These are phyloP conservation scores for Drosophila picticornis DNA, from an alignment of 2,888 invertebrate genomes.

Conservation along the genomic window DNA sequence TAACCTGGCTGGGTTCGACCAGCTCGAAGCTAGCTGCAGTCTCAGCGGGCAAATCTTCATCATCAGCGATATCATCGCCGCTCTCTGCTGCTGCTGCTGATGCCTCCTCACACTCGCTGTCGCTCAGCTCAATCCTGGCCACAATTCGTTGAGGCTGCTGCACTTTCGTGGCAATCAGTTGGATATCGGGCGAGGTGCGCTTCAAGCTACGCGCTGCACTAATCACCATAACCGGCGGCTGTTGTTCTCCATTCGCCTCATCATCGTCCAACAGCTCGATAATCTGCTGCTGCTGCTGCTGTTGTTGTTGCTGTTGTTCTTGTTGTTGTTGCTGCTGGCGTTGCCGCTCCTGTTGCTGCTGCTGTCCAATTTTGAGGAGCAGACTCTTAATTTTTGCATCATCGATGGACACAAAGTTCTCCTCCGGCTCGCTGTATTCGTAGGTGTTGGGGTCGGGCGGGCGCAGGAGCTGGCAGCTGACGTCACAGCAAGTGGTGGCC, in stretches of 20 bases:
- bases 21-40: slow-evolving; percentile 70
- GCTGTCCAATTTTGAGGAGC: slow-evolving; percentile 78
- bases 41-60: slow-evolving; percentile 52
- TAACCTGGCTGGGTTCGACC: slow-evolving; percentile 47
- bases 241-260: slow-evolving; percentile 49
- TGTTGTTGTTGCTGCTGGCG: slow-evolving; percentile 30
- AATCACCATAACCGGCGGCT: slow-evolving; percentile 43
- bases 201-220: slow-evolving; percentile 48
- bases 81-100: slow-evolving; percentile 9
- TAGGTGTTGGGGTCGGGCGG: slow-evolving; percentile 59
- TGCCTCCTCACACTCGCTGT: slow-evolving; percentile 63
- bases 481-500: slow-evolving; percentile 60
- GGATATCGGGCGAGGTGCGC: slow-evolving; percentile 71
- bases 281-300: slow-evolving; percentile 46
- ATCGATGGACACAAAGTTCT: slow-evolving; percentile 84
- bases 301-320: slow-evolving; percentile 5
- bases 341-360: slow-evolving; percentile 60
- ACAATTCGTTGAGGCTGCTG: slow-evolving; percentile 66
- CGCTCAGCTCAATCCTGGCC: slow-evolving; percentile 79
- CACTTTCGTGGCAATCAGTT: slow-evolving; percentile 66
- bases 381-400: slow-evolving; percentile 83
- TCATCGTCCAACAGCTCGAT: slow-evolving; percentile 81
- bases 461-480: slow-evolving; percentile 47
- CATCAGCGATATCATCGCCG: slow-evolving; percentile 28
- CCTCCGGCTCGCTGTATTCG: slow-evolving; percentile 82